Evolutionary conservation across 1,140 invertebrate species (phyloP).

Genomic region (Akabosia matsudoensis): DNA sequence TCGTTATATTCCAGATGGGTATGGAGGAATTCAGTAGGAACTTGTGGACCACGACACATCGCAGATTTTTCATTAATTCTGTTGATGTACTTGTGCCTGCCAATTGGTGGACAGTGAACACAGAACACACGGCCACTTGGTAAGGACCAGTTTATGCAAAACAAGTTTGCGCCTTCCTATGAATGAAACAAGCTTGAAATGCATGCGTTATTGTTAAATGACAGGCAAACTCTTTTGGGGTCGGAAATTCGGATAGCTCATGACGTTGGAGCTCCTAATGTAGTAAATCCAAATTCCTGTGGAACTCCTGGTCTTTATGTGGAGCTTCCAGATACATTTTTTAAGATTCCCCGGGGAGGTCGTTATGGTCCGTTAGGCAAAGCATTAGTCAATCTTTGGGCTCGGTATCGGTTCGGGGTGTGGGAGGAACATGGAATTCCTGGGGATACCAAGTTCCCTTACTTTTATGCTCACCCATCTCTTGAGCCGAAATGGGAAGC

Average conservation of each 20-base stretch:
- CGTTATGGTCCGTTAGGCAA: slow-evolving; percentile 48
- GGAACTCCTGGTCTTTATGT: not conserved
- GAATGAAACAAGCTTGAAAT: not conserved
- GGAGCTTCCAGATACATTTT: slow-evolving; percentile 1
- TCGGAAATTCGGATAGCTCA: slow-evolving; percentile 9
- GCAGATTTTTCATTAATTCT: slow-evolving; percentile 4
- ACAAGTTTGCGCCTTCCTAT: not conserved
- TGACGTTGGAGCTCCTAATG: not conserved
- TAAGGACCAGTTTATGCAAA: not conserved
- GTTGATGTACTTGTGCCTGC: not conserved
- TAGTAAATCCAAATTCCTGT: not conserved
- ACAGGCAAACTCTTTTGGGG: not conserved
- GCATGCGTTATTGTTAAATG: not conserved
- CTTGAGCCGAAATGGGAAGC: not conserved
- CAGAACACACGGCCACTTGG: not conserved
- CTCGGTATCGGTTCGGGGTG: slow-evolving; percentile 55
- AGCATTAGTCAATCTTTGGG: slow-evolving; percentile 55
- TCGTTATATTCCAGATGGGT: not conserved
- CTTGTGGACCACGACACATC: not conserved
- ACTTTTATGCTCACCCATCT: slow-evolving; percentile 46
- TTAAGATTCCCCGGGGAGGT: no score
- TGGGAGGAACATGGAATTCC: slow-evolving; percentile 54
- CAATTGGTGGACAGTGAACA: not conserved
- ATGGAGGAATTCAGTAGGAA: not conserved
- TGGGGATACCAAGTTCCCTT: slow-evolving; percentile 48